A percentile compares a stretch with the other conserved stretches of the same genome.
Evolutionary conservation across 2,797 vertebrate species (phyloP).

Genomic region (Microctenopoma steveboyesi): DNA sequence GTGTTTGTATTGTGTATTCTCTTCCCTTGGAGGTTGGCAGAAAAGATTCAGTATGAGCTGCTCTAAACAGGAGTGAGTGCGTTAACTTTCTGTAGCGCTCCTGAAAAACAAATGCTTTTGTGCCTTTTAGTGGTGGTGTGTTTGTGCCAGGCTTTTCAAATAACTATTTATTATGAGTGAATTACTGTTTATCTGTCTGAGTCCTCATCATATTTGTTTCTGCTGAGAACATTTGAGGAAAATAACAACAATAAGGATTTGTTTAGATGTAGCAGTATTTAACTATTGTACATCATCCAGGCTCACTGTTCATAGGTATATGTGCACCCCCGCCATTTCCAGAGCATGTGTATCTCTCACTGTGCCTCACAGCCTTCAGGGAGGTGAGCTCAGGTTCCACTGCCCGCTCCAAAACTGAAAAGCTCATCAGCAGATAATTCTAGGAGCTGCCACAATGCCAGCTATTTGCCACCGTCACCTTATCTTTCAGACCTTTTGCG

Average conservation of each 20-base stretch:
- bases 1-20: conserved; percentile 12
- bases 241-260: neutral
- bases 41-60: conserved; percentile 10
- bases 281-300: neutral
- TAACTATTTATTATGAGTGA: neutral
- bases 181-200: neutral
- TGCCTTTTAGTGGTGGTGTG: conserved; percentile 5
- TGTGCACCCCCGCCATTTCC: conserved; percentile 8
- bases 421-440: conserved; percentile 80
- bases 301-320: conserved; percentile 13
- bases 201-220: conserved; percentile 7
- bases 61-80: neutral
- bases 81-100: conserved; percentile 7
- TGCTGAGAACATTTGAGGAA: neutral
- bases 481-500: conserved; percentile 73
- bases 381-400: conserved; percentile 68
- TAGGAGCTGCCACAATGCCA: conserved; percentile 82
- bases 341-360: conserved; percentile 48
- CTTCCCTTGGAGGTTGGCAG: conserved; percentile 1
- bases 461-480: conserved; percentile 80
- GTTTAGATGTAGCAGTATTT: conserved; percentile 3
- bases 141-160: conserved; percentile 8
- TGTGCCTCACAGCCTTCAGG: conserved; percentile 51
- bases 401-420: conserved; percentile 67
- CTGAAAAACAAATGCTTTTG: conserved; percentile 10